Base-by-base conservation (phyloP, 2,888 invertebrate species). In the Napeogenes inachia region DNA sequence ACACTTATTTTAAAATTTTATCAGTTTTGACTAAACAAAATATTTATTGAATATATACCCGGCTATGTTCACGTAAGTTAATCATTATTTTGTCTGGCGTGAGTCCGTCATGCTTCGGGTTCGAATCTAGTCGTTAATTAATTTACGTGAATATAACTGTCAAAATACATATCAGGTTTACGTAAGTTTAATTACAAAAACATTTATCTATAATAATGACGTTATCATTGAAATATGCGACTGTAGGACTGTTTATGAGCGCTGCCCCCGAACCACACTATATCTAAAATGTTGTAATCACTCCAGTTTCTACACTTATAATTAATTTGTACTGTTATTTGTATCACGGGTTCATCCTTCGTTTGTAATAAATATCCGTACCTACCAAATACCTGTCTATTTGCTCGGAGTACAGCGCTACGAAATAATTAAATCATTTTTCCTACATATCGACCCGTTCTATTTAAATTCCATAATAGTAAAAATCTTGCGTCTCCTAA, bases 281-380 rank as follows among this genome's bases (percentile, higher is more conserved):
- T 71, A 61, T 68, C 75, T 78, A 77, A 76, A 75, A 71, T 71
- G 74, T 69, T 75, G 79, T 77, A 74, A 70, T 75, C 75, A 74
- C 78, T 72, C 76, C 77, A 76, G 77, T 78, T 73, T 76, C 80
- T 84, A 85, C 71, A 72, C 86, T 89, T 88, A 89, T 81, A 74
- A 85, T 80, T 89, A 89, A 87, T 89, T 89, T 89, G 89, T 89
- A 89, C 89, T 89, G 86, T 78, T 72, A 68, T 75, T 78, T 80
- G 78, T 50, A 50, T 50, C 50, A 50, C 50, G 30, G 21, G 50
- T 50, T 42, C 42, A 8, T 42, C 42, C 42, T 21, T 21, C 21
- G 10, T 12, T 42, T 50, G 50, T 50, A 50, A 30, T 21, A 21
- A 21, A 21, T 30, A 12, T n/a, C 50, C 30, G 30, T 21, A 8